phyloP scores from a whole-genome alignment of 1,140 invertebrate genomes.

The Apis dorsata region DNA sequence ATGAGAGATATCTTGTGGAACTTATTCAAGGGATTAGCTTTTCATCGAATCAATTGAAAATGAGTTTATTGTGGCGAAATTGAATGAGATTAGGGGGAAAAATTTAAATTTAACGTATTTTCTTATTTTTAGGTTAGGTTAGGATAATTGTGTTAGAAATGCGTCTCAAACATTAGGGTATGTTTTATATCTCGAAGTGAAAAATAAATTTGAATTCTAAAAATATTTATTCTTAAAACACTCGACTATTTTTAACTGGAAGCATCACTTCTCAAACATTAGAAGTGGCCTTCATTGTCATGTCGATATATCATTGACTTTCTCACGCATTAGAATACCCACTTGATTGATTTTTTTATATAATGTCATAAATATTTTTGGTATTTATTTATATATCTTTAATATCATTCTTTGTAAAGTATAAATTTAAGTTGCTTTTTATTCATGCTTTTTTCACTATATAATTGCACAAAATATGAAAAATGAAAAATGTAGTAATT shows the following conservation, averaged over 20 bases:
- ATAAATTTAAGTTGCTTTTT: neutral
- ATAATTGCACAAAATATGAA: neutral
- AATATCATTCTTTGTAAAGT: no score
- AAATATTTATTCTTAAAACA: neutral
- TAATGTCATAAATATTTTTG: no score
- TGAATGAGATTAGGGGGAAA: no score
- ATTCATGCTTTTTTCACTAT: neutral
- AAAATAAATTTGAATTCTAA: neutral
- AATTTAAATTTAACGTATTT: no score
- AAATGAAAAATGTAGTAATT: neutral
- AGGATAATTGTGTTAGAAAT: neutral
- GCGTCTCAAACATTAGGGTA: neutral
- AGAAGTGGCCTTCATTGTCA: neutral
- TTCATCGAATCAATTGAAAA: no score
- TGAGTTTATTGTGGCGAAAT: no score
- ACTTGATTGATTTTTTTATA: neutral
- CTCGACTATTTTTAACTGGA: neutral
- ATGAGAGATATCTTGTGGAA: neutral
- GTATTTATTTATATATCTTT: no score
- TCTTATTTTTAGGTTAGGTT: neutral
- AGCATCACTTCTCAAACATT: neutral
- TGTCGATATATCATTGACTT: conserved; percentile 6
- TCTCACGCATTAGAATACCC: neutral
- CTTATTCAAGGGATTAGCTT: neutral
- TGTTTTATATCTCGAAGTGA: neutral